Evolutionary conservation across 2,888 invertebrate species (phyloP), one percentile per base, ranked within the genome.

Genomic region (Scaptomyza caliginosa): DNA sequence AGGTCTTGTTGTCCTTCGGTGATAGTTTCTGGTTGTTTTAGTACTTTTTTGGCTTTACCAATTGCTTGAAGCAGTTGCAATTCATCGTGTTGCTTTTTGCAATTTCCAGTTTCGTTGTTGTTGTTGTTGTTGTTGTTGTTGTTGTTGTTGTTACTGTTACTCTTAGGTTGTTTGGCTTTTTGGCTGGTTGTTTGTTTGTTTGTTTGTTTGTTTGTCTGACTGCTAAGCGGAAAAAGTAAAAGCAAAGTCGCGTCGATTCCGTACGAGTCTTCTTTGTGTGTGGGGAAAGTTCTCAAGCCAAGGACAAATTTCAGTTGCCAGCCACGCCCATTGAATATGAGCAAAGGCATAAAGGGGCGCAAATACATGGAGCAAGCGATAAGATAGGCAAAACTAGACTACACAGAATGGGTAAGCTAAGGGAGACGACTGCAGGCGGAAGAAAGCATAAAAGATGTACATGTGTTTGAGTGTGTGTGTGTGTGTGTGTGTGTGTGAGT

Each of bases 221-320:
- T 46, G 64, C 21, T 40, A 40, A 52, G 52, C 42, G 49, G 16
- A 48, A 60, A 62, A 78, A 70, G 76, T 65, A 67, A 76, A 71
- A 80, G 68, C 45, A 66, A 80, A 77, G 56, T 67, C 72, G 80
- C 72, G 77, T 66, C 65, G 62, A 67, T 82, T 69, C 82, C 55
- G 67, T 78, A 66, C 82, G 52, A 67, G 57, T 59, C 62, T 63
- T 8, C 13, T 16, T 7, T 16, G 16, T 16, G 6, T 5, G 30
- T 34, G 7, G 81, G 85, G 59, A 85, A 87, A 67, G 67, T 73
- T 80, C 60, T 65, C 62, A 46, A 57, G 40, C 69, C 73, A 80
- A 77, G 77, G 68, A 80, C 80, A 68, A 52, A 59, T 62, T 62
- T 43, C 48, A 59, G 70, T 11, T 63, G 48, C 55, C 50, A 38